Evolutionary conservation across 1,140 invertebrate genomes (phyloP), one percentile per base, ranked within the genome.

Genomic region (Microvelia longipes): DNA sequence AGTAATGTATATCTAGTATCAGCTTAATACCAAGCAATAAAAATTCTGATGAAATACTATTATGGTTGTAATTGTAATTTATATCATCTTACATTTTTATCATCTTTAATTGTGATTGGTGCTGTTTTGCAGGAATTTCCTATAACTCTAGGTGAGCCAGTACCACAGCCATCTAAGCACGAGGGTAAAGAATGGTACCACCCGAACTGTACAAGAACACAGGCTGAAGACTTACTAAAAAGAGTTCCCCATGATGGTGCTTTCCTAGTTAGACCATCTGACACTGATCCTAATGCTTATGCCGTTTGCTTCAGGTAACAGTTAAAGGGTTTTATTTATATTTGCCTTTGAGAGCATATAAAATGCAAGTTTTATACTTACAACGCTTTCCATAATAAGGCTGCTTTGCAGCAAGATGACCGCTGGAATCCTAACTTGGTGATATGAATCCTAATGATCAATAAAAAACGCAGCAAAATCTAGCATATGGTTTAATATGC

Each of bases 181-280:
- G 92, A 96, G 79, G 89, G 87, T 66, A 93, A 95, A 81, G 90
- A 93, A 73, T 98, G 96, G 96, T 98, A 90, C 82, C 91, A 94
- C 77, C 83, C 88, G 1, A 85, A 88, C 29, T 89, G 91, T 66
- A 88, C 87, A 1, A 84, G 94, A 71, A 83, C 85, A 28, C 83
- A 90, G 69, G 93, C 95, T 0, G 95, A 98, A 79, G 90, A 94
- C 68, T 85, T 94, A 76, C 79, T 98, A 26, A 88, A 87, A 74
- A 84, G 88, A 74, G 85, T 94, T 35, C 88, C 87, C 67, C 86
- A 85, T 0, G 92, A 97, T 80, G 95, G 95, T 1, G 93, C 94
- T 1, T 98, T 96, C 81, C 80, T 98, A 30, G 92, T 98, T 0
- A 80, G 96, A 70, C 88, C 90, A 2, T 91, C 88, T 76, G 91